These are phyloP conservation scores for Hydrozoanthus gracilis DNA, from an alignment of 92 coral and sea anemone species.

Conservation along the genomic window DNA sequence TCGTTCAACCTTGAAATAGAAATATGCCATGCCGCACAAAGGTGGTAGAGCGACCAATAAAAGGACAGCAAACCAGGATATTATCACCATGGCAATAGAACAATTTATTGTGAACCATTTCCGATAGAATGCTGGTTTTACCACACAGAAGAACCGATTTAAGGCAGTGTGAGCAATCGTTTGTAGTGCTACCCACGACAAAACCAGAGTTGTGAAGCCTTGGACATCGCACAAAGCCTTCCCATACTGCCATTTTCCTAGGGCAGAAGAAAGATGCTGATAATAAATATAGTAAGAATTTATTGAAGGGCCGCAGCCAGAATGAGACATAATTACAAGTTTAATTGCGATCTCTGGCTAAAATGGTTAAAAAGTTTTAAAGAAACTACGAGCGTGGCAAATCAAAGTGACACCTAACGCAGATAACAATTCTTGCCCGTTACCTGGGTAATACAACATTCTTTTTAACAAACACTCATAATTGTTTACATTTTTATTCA, in stretches of 20 bases:
- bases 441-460: too few species aligned
- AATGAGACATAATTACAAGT: too few species aligned
- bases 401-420: too few species aligned
- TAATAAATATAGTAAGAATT: too few species aligned
- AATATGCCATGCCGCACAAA: constrained; percentile 14
- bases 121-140: background rate
- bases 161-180: constrained; percentile 25
- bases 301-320: too few species aligned
- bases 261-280: too few species aligned
- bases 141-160: constrained; percentile 22
- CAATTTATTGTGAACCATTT: constrained; percentile 16
- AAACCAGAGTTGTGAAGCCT: background rate
- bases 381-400: too few species aligned
- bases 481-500: too few species aligned
- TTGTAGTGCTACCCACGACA: constrained; percentile 10
- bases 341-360: too few species aligned
- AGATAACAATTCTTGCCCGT: too few species aligned
- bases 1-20: constrained; percentile 21
- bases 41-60: constrained; percentile 27
- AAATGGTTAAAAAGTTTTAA: too few species aligned
- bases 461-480: too few species aligned
- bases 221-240: background rate
- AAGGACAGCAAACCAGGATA: constrained; percentile 13
- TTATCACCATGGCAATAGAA: constrained; percentile 23
- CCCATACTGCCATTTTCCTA: constrained; percentile 18